Evolutionary conservation across 2,888 invertebrate genomes (phyloP), one percentile per base, ranked within the genome.

Genomic region (Monochamus alternatus): DNA sequence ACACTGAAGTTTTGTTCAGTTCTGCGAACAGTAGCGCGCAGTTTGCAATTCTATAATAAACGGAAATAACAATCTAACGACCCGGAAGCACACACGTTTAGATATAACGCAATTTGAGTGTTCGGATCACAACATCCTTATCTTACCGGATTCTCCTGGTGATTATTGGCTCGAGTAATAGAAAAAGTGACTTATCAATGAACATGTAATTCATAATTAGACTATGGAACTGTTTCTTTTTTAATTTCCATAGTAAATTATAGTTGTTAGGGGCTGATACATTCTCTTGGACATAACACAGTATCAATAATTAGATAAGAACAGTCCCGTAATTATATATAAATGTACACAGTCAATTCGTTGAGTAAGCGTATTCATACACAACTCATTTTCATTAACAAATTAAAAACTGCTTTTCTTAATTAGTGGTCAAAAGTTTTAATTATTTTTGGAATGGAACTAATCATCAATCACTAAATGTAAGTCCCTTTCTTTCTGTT

Each of bases 1-100:
- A 52, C 55, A 22, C 22, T 51, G 38, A 38, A 55, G 67, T 58
- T 55, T 58, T 58, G 67, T 55, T 5, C 8, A 7, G 14, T 67
- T 67, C 67, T n/a, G 58, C 55, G 67, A 67, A 67, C 38, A 30
- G 31, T 12, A 38, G 55, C 67, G 55, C 67, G 65, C 22, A 66
- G 65, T 55, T 52, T 14, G 67, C 55, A 67, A 10, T 55, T 67
- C 38, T 55, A 8, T 55, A 47, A 67, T 67, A 55, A 67, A 67
- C 80, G 81, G 81, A 81, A 81, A 76, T 77, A 68, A 77, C 77
- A 81, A 81, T 81, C 81, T 80, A 75, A 73, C 55, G 63, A 81
- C 80, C 79, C 79, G 81, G 81, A 81, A 81, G 79, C 76, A 68
- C 74, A 80, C 77, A 80, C 78, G 76, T 79, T 76, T 63, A 75